These are phyloP conservation scores for Periparus ater DNA, from an alignment of 2,797 vertebrate species.

Conservation along the genomic window DNA sequence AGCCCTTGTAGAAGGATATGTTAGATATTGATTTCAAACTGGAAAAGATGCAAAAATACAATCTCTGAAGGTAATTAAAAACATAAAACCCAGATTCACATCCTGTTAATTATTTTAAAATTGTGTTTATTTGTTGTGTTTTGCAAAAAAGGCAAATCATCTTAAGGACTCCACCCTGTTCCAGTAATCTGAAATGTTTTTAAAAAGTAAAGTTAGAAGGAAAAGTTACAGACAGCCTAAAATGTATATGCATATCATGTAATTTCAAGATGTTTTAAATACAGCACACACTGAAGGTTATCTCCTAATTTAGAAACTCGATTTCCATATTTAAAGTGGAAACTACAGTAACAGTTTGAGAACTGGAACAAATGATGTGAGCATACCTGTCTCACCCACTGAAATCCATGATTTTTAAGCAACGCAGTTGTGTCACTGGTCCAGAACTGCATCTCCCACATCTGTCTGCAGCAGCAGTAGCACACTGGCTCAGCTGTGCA, in stretches of 20 bases:
- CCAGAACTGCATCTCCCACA: neutral
- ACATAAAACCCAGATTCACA: neutral
- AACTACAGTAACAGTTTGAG: neutral
- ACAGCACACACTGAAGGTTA: neutral
- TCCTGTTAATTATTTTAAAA: neutral
- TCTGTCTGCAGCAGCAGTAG: neutral
- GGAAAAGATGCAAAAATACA: neutral
- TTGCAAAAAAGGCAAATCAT: neutral
- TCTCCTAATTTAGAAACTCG: slow-evolving; percentile 30
- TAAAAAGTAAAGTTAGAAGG: slow-evolving; percentile 9
- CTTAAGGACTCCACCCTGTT: neutral
- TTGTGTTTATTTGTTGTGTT: neutral
- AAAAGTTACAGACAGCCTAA: neutral
- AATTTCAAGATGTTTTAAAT: slow-evolving; percentile 43
- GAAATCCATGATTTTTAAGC: neutral
- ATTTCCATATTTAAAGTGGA: neutral
- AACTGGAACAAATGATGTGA: neutral
- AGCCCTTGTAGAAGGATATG: neutral
- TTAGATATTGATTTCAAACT: neutral
- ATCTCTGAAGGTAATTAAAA: neutral
- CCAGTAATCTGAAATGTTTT: neutral
- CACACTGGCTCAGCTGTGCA: accelerated
- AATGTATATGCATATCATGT: neutral
- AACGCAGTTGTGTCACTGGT: neutral
- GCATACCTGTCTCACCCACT: neutral